Percentiles rank a stretch among this genome's conserved stretches.
These are phyloP conservation scores for Magallana gigas DNA, from an alignment of 1,140 invertebrate species.

Conservation along the genomic window DNA sequence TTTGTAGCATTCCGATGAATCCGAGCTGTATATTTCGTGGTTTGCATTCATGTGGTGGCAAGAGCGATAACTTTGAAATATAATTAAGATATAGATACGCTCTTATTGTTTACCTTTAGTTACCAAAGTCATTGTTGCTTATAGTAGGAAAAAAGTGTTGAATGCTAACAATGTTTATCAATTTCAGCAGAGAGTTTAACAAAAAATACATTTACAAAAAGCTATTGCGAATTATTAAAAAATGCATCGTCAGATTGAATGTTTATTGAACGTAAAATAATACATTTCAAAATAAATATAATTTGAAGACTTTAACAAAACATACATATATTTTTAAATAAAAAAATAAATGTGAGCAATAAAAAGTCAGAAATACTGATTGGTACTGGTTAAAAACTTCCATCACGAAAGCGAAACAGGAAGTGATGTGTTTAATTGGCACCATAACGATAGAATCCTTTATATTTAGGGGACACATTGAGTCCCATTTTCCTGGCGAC, in stretches of 20 bases:
- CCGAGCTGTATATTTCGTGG: no score
- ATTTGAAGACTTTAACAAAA: slow-evolving; percentile 1
- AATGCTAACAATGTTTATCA: no score
- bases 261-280: slow-evolving; percentile 28
- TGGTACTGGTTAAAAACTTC: slow-evolving; percentile 18
- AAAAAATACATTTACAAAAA: no score
- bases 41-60: no score
- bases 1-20: no score
- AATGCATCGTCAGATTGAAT: neutral
- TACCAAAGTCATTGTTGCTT: no score
- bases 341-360: slow-evolving; percentile 1
- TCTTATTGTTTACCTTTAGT: no score
- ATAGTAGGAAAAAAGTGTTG: no score
- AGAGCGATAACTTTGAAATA: no score
- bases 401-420: neutral
- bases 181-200: no score
- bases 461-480: slow-evolving; percentile 48
- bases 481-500: slow-evolving; percentile 50
- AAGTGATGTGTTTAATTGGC: slow-evolving; percentile 1
- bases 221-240: no score
- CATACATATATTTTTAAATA: neutral
- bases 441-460: slow-evolving; percentile 56
- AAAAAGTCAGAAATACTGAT: slow-evolving; percentile 34
- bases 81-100: no score
- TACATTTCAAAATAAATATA: slow-evolving; percentile 21